phyloP scores from a whole-genome alignment of 2,888 invertebrate genomes.

The Chydorus sphaericus region DNA sequence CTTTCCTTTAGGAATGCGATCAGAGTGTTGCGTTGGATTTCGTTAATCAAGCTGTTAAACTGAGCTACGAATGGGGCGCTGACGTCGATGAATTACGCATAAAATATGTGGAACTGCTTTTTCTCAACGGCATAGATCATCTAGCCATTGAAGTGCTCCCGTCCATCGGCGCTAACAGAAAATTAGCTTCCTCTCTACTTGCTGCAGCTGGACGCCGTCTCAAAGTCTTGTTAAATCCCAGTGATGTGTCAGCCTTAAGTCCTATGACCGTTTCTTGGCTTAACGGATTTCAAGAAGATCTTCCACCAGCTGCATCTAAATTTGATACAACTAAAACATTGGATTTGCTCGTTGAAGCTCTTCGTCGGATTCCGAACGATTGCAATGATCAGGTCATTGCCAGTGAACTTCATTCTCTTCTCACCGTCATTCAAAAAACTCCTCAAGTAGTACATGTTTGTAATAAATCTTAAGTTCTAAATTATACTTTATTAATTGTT shows the following conservation, averaged over 20 bases:
- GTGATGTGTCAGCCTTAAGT: background rate
- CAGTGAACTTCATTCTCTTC: conserved; percentile 4
- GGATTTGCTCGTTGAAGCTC: conserved; percentile 1
- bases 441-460: too few species aligned
- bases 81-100: conserved; percentile 10
- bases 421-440: background rate
- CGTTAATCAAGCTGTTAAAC: conserved; percentile 6
- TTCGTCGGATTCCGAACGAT: background rate
- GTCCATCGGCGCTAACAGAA: background rate
- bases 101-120: conserved; percentile 6
- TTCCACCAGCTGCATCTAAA: background rate
- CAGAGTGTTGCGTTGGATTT: background rate
- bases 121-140: conserved; percentile 6
- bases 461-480: too few species aligned
- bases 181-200: background rate
- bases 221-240: background rate
- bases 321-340: background rate
- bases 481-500: too few species aligned
- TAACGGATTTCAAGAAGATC: background rate
- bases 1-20: background rate
- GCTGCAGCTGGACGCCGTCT: background rate
- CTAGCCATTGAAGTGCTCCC: conserved; percentile 9
- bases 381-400: background rate
- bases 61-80: conserved; percentile 9
- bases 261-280: background rate